phyloP scores from a whole-genome alignment of 2,888 invertebrate genomes.

The Troilus luridus region DNA sequence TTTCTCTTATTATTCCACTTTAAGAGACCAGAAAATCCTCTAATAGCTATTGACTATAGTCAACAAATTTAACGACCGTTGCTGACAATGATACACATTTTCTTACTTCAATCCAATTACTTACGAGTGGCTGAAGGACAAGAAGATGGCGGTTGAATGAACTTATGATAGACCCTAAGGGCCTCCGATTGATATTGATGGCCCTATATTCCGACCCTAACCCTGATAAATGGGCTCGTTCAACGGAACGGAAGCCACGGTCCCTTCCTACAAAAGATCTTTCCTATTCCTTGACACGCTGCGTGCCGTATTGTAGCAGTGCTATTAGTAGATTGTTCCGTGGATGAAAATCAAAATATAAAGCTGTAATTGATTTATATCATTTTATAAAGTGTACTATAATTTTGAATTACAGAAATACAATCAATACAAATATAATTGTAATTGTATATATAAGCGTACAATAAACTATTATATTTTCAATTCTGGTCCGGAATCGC shows the following conservation, averaged over 20 bases:
- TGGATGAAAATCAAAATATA: background rate
- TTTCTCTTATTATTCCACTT: too few relatives aligned
- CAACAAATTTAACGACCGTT: too few relatives aligned
- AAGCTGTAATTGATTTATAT: too few relatives aligned
- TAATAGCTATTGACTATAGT: too few relatives aligned
- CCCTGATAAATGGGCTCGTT: slow-evolving; percentile 26
- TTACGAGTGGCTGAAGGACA: background rate
- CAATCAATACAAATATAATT: too few relatives aligned
- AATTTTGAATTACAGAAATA: too few relatives aligned
- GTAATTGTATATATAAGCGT: too few relatives aligned
- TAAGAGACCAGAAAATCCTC: too few relatives aligned
- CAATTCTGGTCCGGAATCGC: too few relatives aligned
- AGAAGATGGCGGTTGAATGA: background rate
- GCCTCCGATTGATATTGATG: slow-evolving; percentile 29
- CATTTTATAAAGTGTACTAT: too few relatives aligned
- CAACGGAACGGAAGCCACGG: background rate
- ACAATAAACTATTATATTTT: too few relatives aligned
- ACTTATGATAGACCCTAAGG: background rate
- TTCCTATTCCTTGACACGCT: background rate
- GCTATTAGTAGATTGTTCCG: background rate
- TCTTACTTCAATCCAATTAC: background rate
- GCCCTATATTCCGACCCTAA: slow-evolving; percentile 1
- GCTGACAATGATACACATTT: background rate
- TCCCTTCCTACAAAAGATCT: background rate
- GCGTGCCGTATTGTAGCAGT: background rate